Base-by-base conservation (phyloP, 2,113 vertebrate species). In the Cyanoramphus novaezelandiae region DNA sequence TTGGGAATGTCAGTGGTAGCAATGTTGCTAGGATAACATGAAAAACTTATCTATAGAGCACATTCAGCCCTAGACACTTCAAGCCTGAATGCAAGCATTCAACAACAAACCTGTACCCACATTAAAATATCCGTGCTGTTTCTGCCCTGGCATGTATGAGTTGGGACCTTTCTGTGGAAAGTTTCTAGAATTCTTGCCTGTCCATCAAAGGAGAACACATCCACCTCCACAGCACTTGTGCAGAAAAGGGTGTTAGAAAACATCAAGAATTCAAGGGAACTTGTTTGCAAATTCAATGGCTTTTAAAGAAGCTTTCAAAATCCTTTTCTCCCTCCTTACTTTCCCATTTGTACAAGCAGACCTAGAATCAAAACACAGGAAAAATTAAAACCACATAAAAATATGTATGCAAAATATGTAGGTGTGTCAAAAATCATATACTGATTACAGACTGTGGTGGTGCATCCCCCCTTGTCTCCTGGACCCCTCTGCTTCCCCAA, bases 131-230 rank as follows among this genome's bases (percentile, higher is more conserved):
- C 11, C 8, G 69, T 39, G 19, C 25, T 75, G 12, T 23, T 88
- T 59, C 6, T 53, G 18, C 64, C 64, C 24, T 33, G n/a, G 18
- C 7, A 18, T 0, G 0, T 75, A 9, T 28, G 33, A 68, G 6
- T 33, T 63, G 10, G 5, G 28, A 71, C 7, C 10, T 79, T 67
- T 79, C 33, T 71, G 7, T 69, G 23, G 43, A 43, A 83, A 50
- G 8, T 27, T 31, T 62, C 13, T 47, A 60, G 17, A 83, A 70
- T 10, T 53, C 11, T n/a, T 59, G 6, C 5, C 20, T 57, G 9
- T 65, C 31, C 31, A 59, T 68, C n/a, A 53, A 17, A 78, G 37
- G 2, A 63, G 28, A 35, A 53, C 28, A n/a, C 0, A 3, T 44
- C 4, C n/a, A 65, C 3, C 17, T 16, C 14, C 18, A 35, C 7